Evolutionary conservation across 2,113 vertebrate genomes (phyloP).

Genomic region (Gavia stellata): DNA sequence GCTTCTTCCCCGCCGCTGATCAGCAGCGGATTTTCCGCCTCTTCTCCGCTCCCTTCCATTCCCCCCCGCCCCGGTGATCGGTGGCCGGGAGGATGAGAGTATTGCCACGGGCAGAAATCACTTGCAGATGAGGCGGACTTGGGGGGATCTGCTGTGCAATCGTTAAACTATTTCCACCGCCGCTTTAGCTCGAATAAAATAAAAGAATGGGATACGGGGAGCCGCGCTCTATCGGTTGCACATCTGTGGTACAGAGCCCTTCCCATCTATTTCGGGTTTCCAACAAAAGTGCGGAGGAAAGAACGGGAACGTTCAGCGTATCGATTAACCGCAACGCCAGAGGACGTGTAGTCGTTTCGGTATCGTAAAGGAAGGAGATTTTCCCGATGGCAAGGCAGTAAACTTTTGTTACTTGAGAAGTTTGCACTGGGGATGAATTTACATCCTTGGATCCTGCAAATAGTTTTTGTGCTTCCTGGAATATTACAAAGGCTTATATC

Average conservation of each 20-base stretch:
- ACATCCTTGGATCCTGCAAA: neutral
- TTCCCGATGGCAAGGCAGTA: neutral
- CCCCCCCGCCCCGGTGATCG: neutral
- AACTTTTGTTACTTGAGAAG: neutral
- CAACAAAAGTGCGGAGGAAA: neutral
- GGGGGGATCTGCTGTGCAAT: neutral
- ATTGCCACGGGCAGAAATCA: slow-evolving; percentile 3
- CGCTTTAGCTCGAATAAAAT: neutral
- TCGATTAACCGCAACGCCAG: neutral
- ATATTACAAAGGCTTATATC: neutral
- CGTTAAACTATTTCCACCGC: neutral
- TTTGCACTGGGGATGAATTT: neutral
- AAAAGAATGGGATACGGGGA: neutral
- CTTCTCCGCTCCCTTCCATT: neutral
- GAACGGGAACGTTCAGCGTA: neutral
- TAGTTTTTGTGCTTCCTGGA: neutral
- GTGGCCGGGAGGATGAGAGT: slow-evolving; percentile 32
- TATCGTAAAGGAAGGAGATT: neutral
- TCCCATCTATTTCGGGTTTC: neutral
- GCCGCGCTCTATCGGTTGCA: neutral
- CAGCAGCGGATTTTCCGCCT: neutral
- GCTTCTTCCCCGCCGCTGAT: neutral
- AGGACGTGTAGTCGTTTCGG: neutral
- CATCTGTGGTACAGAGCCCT: neutral
- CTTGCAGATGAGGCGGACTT: slow-evolving; percentile 31